Evolutionary conservation across 2,888 invertebrate species (phyloP).

Genomic region (Andrena bucephala): DNA sequence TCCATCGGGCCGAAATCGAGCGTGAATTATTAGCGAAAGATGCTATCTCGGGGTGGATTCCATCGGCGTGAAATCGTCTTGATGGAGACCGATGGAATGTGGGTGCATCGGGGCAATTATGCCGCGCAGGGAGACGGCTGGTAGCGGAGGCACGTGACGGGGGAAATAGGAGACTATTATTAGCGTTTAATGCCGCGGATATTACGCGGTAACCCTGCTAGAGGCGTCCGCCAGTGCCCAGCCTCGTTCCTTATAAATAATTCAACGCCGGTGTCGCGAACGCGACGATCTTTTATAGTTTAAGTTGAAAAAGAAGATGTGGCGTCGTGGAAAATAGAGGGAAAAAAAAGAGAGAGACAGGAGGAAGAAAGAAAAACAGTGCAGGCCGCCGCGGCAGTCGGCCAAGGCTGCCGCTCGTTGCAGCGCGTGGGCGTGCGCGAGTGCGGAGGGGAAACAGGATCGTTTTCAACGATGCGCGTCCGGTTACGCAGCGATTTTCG

Average conservation of each 20-base stretch:
- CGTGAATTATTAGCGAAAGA: constrained; percentile 28
- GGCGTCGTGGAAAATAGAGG: constrained; percentile 41
- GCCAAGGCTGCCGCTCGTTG: constrained; percentile 65
- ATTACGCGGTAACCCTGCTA: constrained; percentile 53
- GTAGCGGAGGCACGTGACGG: constrained; percentile 13
- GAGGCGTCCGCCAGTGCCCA: constrained; percentile 28
- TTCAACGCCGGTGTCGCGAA: constrained; percentile 59
- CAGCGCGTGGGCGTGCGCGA: constrained; percentile 57
- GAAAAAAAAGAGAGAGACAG: constrained; percentile 31
- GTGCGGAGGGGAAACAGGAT: constrained; percentile 13
- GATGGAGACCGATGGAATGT: constrained; percentile 40
- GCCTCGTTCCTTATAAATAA: constrained; percentile 64
- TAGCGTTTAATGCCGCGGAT: constrained; percentile 50
- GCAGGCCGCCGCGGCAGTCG: constrained; percentile 50
- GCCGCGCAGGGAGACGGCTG: constrained; percentile 9
- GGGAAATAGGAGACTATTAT: constrained; percentile 50
- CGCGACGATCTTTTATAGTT: constrained; percentile 57
- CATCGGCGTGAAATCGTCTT: constrained; percentile 39
- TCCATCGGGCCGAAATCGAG: constrained; percentile 14
- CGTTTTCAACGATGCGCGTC: not conserved
- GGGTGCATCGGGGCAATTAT: constrained; percentile 42
- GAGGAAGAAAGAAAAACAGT: constrained; percentile 58
- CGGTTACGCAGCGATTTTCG: constrained; percentile 18
- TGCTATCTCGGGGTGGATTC: constrained; percentile 31
- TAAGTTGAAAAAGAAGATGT: constrained; percentile 52